Conservation (phyloP, 2,113 vertebrate species). For the Andinoacara biseriatus region DNA sequence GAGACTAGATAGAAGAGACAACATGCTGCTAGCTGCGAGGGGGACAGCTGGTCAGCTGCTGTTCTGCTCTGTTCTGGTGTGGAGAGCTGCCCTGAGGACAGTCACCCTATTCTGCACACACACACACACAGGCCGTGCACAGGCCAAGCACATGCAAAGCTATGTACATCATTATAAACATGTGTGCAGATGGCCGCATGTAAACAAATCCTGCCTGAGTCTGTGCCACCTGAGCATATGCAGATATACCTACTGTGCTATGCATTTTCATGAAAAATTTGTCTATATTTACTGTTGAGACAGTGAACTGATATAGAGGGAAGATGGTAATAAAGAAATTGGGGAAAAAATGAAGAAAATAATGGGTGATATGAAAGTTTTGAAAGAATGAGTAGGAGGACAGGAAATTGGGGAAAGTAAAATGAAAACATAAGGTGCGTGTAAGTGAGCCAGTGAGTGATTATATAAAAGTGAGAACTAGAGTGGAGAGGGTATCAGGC, state of each 20-base stretch:
- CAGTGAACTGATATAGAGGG: neutral
- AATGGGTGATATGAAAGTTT: neutral
- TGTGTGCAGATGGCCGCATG: slow-evolving; percentile 28
- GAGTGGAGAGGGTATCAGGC: slow-evolving; percentile 16
- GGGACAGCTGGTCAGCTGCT: slow-evolving; percentile 74
- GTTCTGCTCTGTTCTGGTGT: slow-evolving; percentile 65
- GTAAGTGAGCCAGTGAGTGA: slow-evolving; percentile 1
- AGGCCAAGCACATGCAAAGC: neutral
- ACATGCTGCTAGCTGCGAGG: slow-evolving; percentile 68
- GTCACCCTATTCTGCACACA: slow-evolving; percentile 31
- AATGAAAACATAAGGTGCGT: neutral
- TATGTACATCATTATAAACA: neutral
- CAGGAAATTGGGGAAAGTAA: neutral
- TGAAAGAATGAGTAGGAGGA: neutral
- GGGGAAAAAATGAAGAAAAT: neutral
- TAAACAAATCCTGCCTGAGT: slow-evolving; percentile 5
- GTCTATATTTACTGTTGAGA: neutral
- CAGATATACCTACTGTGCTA: too few species aligned
- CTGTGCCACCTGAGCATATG: neutral
- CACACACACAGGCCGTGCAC: slow-evolving; percentile 13
- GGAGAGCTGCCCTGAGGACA: slow-evolving; percentile 69
- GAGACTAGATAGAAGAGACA: slow-evolving; percentile 43
- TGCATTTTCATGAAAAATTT: too few species aligned
- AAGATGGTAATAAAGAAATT: neutral
- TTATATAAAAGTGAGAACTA: slow-evolving; percentile 8